Evolutionary conservation across 1,140 invertebrate species (phyloP).

Genomic region (Elymnias hypermnestra): DNA sequence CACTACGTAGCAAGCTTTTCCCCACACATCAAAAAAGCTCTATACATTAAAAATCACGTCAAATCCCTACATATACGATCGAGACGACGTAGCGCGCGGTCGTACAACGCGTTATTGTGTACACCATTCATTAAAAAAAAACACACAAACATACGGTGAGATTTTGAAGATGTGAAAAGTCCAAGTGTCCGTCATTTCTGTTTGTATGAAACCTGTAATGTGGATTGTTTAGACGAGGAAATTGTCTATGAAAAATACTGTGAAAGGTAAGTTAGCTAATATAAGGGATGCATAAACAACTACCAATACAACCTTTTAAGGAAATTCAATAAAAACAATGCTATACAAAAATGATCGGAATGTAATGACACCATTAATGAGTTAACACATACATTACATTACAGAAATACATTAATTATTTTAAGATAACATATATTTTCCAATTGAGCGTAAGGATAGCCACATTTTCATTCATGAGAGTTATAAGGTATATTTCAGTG

Average conservation of each 20-base stretch:
- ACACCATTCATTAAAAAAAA: slow-evolving; percentile 25
- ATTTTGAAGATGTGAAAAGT: slow-evolving; percentile 28
- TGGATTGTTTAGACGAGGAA: slow-evolving; percentile 22
- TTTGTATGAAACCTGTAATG: slow-evolving; percentile 15
- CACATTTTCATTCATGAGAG: too few relatives aligned
- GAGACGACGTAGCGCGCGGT: slow-evolving; percentile 11
- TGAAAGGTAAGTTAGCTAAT: slow-evolving; percentile 19
- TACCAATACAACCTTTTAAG: too few relatives aligned
- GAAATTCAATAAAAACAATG: too few relatives aligned
- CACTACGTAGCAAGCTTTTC: slow-evolving; percentile 36
- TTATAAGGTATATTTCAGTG: too few relatives aligned
- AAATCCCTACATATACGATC: slow-evolving; percentile 28
- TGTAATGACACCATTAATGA: too few relatives aligned
- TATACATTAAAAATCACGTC: slow-evolving; percentile 40
- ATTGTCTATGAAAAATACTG: slow-evolving; percentile 17
- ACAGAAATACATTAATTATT: too few relatives aligned
- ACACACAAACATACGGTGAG: slow-evolving; percentile 34
- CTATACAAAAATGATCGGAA: too few relatives aligned
- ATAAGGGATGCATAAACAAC: neutral
- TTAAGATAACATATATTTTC: too few relatives aligned
- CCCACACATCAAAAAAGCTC: slow-evolving; percentile 38
- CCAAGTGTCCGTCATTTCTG: slow-evolving; percentile 23
- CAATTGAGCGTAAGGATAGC: too few relatives aligned
- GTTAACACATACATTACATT: too few relatives aligned
- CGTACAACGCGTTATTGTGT: slow-evolving; percentile 10